Evolutionary conservation across 2,797 vertebrate genomes (phyloP), one percentile per base, ranked within the genome.

Genomic region (Crenichthys baileyi): DNA sequence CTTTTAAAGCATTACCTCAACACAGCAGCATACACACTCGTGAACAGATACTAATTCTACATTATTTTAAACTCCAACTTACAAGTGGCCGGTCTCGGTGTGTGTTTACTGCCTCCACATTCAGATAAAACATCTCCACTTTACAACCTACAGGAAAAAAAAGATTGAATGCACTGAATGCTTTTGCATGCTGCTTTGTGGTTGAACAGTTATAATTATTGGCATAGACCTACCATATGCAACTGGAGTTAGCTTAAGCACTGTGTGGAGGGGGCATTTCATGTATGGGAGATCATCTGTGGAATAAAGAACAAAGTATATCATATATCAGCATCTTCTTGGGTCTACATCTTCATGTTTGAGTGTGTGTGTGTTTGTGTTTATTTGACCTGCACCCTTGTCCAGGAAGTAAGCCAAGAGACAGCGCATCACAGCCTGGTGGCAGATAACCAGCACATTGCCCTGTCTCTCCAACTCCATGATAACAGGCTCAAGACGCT

Each of bases 341-440:
- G 0, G 55, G 26, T 44, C 50, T 55, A 51, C 24, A 31, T 41
- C 0, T 71, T 3, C 58, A 0, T 26, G 11, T 78, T 20, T 68
- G 18, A 65, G 39, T 39, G 22, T 31, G 13, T 31, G 3, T 0
- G 7, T 7, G 7, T 73, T 26, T 65, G 22, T 58, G 8, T 82
- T 80, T 18, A 0, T 76, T 71, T 83, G 88, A 98, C 98, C 98
- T 96, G 97, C 98, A 7, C 95, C 96, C 92, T 99, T 98, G 93
- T 99, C 97, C 85, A 99, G 94, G 89, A 99, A 99, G 94, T 98
- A 99, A 81, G 98, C 98, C 70, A 99, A 92, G 36, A 99, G 96
- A 83, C 98, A 99, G 87, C 98, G 96, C 98, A 99, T 98, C 80
- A 99, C 98, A 0, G 98, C 98, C 94, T 99, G 98, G 92, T 99